These are phyloP conservation scores for Rhynchopsitta pachyrhyncha DNA, from an alignment of 2,113 vertebrate species.

Conservation along the genomic window DNA sequence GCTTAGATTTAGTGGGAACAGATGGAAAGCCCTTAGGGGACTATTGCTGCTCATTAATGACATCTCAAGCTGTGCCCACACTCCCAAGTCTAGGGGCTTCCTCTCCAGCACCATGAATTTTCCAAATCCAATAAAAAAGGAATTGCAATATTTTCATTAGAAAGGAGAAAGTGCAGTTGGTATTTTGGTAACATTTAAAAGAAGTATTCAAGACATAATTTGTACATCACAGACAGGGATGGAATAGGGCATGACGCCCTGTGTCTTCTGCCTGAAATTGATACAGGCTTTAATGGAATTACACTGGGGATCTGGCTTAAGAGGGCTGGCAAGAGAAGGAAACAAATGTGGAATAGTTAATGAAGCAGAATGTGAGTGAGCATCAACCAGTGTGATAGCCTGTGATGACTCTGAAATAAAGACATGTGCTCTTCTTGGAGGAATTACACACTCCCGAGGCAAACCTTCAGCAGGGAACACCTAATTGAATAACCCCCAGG, in stretches of 20 bases:
- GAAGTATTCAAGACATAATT: background rate
- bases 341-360: slow-evolving; percentile 36
- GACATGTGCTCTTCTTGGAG: background rate
- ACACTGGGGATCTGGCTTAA: background rate
- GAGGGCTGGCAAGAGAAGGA: background rate
- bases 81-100: background rate
- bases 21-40: background rate
- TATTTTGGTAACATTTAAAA: background rate
- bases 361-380: slow-evolving; percentile 21
- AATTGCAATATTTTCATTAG: background rate
- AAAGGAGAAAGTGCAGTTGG: background rate
- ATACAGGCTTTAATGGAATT: background rate
- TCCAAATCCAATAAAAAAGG: background rate
- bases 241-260: background rate
- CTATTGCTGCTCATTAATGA: background rate
- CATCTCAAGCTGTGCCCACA: background rate
- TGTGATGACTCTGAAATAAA: slow-evolving; percentile 17
- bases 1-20: background rate
- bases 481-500: background rate
- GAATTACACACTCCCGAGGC: slow-evolving; percentile 21
- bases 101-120: background rate
- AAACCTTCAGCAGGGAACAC: slow-evolving; percentile 10
- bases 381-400: background rate
- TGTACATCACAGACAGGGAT: background rate
- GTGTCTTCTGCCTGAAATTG: background rate